Conservation (phyloP, 2,797 vertebrate species). For the Cirrhinus mrigala region DNA sequence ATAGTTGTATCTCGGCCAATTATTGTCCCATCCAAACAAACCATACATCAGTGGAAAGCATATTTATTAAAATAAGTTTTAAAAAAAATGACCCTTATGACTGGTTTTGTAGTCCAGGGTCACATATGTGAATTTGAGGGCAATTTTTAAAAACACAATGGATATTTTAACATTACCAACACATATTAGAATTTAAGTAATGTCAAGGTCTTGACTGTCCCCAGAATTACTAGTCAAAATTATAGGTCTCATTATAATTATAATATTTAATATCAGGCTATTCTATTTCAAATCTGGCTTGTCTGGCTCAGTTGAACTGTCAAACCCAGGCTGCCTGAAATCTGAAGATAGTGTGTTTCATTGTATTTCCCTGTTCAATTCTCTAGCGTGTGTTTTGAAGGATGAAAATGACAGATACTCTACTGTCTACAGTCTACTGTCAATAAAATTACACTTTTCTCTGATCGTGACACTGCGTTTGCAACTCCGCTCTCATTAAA, state of each 20-base stretch:
- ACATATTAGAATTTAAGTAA: background rate
- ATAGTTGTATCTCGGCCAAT: no score
- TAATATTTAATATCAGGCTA: background rate
- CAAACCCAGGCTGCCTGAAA: background rate
- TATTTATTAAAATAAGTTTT: no score
- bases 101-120: no score
- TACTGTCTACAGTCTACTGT: slow-evolving; percentile 2
- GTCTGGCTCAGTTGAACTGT: background rate
- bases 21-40: no score
- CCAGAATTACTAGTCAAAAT: background rate
- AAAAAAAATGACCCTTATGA: no score
- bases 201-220: background rate
- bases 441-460: slow-evolving; percentile 22
- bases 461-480: background rate
- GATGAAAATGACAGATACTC: slow-evolving; percentile 3
- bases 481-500: background rate
- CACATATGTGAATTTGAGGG: background rate
- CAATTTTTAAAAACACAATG: background rate
- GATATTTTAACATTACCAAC: background rate
- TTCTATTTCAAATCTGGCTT: background rate
- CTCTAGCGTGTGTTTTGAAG: background rate
- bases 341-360: background rate
- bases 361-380: background rate
- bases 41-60: no score
- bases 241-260: background rate